phyloP scores from a whole-genome alignment of 2,113 vertebrate species.

The Cryptotis parvus region DNA sequence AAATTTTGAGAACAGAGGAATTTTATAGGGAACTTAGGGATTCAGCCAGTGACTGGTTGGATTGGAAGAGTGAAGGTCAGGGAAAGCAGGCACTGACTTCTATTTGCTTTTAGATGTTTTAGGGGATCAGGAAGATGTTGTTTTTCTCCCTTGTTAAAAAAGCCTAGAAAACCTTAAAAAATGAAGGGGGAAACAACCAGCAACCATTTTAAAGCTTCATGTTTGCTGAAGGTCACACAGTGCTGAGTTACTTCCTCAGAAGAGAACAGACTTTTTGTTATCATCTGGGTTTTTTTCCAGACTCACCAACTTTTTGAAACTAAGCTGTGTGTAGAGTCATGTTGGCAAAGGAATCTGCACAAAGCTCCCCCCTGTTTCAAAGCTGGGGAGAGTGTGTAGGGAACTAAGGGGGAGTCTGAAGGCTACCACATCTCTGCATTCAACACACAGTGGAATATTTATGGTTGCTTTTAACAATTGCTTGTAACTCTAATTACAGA shows the following conservation, averaged over 20 bases:
- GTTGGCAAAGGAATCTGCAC: background rate
- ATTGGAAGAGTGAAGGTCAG: background rate
- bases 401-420: too few species aligned
- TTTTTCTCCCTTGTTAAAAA: background rate
- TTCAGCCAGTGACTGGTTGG: background rate
- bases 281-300: background rate
- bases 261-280: background rate
- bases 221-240: background rate
- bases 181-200: background rate
- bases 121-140: background rate
- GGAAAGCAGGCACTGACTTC: background rate
- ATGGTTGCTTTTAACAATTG: too few species aligned
- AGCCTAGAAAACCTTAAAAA: background rate
- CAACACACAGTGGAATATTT: background rate
- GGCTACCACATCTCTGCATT: background rate
- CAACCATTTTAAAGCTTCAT: background rate
- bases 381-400: background rate
- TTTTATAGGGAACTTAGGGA: background rate
- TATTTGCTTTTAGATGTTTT: background rate
- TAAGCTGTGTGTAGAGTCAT: background rate
- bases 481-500: background rate
- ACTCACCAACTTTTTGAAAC: background rate
- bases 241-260: background rate
- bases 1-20: conserved; percentile 14
- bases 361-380: too few species aligned